A percentile compares a stretch with the other conserved stretches of the same genome.
phyloP scores from a whole-genome alignment of 2,797 vertebrate species.

The Bovichtus variegatus region DNA sequence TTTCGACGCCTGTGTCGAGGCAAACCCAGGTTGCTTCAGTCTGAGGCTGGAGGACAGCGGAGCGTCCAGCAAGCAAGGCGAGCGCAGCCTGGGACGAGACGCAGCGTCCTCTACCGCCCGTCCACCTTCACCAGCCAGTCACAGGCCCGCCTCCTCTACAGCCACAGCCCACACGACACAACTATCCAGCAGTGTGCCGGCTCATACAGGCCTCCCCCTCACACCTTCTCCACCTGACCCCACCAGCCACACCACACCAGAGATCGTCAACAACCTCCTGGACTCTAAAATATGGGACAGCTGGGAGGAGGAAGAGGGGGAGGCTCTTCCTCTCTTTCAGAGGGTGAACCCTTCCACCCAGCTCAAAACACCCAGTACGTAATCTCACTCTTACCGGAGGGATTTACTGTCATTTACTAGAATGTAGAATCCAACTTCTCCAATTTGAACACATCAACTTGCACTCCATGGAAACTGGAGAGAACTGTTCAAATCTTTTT shows the following conservation, averaged over 20 bases:
- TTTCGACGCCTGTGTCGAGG: constrained; percentile 52
- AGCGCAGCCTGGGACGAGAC: constrained; percentile 8
- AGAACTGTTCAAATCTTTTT: too few species aligned
- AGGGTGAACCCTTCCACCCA: constrained; percentile 62
- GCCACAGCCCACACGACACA: not conserved
- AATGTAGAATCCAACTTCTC: too few species aligned
- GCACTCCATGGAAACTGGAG: too few species aligned
- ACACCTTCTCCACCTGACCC: constrained; percentile 18
- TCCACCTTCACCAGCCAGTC: not conserved
- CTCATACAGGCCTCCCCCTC: not conserved
- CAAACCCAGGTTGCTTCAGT: constrained; percentile 71
- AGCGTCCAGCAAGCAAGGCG: constrained; percentile 33
- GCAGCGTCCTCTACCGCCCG: not conserved
- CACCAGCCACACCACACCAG: constrained; percentile 20
- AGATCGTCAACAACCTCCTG: constrained; percentile 76
- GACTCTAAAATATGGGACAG: constrained; percentile 88
- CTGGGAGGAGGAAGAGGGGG: constrained; percentile 84
- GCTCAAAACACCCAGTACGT: constrained; percentile 87
- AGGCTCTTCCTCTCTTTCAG: constrained; percentile 80
- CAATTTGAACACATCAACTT: too few species aligned
- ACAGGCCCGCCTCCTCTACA: not conserved
- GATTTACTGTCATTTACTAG: not conserved
- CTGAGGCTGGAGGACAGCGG: constrained; percentile 80
- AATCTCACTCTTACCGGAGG: not conserved
- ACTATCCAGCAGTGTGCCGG: not conserved